These are phyloP conservation scores for Theocolax elegans DNA, from an alignment of 1,140 invertebrate genomes.

Conservation along the genomic window DNA sequence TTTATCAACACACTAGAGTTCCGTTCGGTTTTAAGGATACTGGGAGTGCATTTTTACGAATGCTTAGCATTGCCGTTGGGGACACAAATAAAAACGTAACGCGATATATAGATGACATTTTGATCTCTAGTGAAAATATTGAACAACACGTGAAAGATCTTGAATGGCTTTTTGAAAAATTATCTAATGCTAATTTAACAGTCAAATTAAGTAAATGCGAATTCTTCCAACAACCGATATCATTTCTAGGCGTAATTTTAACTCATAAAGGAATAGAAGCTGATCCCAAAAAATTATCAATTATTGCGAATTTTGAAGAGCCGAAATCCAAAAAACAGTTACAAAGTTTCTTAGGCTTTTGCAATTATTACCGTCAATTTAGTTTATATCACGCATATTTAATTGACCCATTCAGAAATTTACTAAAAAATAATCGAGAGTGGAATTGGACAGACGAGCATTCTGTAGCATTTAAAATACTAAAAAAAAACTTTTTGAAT, in stretches of 20 bases:
- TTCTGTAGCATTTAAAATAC: conserved; percentile 5
- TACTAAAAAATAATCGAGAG: conserved; percentile 25
- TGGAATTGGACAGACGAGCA: conserved; percentile 43
- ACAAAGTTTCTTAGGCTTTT: conserved; percentile 43
- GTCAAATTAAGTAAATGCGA: conserved; percentile 41
- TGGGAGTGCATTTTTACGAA: conserved; percentile 50
- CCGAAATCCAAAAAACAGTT: conserved; percentile 39
- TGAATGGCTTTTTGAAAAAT: conserved; percentile 20
- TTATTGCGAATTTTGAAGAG: conserved; percentile 34
- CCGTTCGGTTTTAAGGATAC: conserved; percentile 56
- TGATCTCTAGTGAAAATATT: conserved; percentile 32
- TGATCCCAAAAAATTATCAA: conserved; percentile 22
- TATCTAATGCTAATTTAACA: conserved; percentile 41
- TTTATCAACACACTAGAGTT: conserved; percentile 29
- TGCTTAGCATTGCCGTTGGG: conserved; percentile 6
- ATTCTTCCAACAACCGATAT: conserved; percentile 31
- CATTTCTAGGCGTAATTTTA: conserved; percentile 42
- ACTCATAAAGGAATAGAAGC: conserved; percentile 21
- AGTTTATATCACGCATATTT: conserved; percentile 28
- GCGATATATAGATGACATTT: conserved; percentile 43
- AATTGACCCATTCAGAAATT: conserved; percentile 41
- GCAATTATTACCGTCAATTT: conserved; percentile 41
- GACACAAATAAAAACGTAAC: neutral
- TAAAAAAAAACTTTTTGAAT: conserved; percentile 41
- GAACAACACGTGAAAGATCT: conserved; percentile 23